Base-by-base conservation (phyloP, 1,140 invertebrate genomes). In the Manduca sexta region DNA sequence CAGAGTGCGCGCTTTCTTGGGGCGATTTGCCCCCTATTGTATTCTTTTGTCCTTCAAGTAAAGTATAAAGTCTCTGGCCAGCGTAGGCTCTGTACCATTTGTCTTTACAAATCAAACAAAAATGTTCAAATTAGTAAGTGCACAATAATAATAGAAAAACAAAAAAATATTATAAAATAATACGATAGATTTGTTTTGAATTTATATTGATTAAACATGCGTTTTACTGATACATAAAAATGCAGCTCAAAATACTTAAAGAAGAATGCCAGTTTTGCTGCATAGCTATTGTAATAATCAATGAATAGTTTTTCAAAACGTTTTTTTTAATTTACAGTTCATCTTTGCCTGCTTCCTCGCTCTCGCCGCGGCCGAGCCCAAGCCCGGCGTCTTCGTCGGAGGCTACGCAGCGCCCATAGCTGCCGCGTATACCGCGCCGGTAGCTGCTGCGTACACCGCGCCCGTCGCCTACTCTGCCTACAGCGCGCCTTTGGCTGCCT, bases 261-360 rank as follows among this genome's bases (percentile, higher is more conserved):
- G n/a, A n/a, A n/a, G n/a, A n/a, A n/a, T n/a, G n/a, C n/a, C n/a
- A n/a, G n/a, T n/a, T n/a, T n/a, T n/a, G n/a, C n/a, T n/a, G n/a
- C n/a, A 31, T 1, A 31, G 12, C 12, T 31, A 4, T 31, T 31
- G 4, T 8, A 4, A 5, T 31, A 31, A 31, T n/a, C 1, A 16
- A 54, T 49, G 11, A 35, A 35, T 26, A 35, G n/a, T 33, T 50
- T 5, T 26, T n/a, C n/a, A n/a, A n/a, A n/a, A n/a, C n/a, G 10
- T 45, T 53, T 47, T 52, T 34, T 64, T 77, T 77, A 2, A 16
- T 65, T 77, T 80, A 1, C 61, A 89, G 88, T 82, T 88, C 56
- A 67, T 87, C 59, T 69, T 88, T 52, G 74, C 78, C 45, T 80
- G 80, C 53, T 52, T 87, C 44, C 48, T 86, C 55, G 85, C 82